Percentiles rank a stretch among this genome's conserved stretches.
Conservation (phyloP, 92 coral and sea anemone genomes). For the Hydrozoanthus gracilis region DNA sequence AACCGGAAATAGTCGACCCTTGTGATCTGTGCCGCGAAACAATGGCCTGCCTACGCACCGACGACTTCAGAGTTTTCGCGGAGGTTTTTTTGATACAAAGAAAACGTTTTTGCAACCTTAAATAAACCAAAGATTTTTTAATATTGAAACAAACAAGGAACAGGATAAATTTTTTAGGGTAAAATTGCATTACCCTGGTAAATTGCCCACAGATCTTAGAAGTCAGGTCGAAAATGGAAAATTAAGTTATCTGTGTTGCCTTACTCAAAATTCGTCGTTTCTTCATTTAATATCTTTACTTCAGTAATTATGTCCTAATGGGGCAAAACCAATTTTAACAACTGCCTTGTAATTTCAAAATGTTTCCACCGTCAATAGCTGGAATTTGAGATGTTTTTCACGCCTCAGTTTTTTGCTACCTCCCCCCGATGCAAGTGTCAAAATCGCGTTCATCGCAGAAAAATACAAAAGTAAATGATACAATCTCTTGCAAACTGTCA, state of each 20-base stretch:
- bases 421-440: background rate
- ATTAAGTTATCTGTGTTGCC: background rate
- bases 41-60: background rate
- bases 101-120: background rate
- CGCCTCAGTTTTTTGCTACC: background rate
- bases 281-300: too few relatives aligned
- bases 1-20: slow-evolving; percentile 5
- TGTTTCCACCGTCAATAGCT: background rate
- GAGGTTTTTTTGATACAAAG: background rate
- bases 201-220: background rate
- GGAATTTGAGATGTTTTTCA: background rate
- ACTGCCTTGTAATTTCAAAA: background rate
- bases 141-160: background rate
- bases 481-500: background rate
- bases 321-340: too few relatives aligned
- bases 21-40: slow-evolving; percentile 19
- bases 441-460: slow-evolving; percentile 4
- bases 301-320: too few relatives aligned
- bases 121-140: background rate
- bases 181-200: background rate
- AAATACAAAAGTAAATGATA: background rate
- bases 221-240: background rate
- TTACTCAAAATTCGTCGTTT: background rate
- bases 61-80: slow-evolving; percentile 1
- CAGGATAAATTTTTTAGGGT: background rate